Conservation (phyloP, 2,113 vertebrate genomes). For the Phasianus colchicus region DNA sequence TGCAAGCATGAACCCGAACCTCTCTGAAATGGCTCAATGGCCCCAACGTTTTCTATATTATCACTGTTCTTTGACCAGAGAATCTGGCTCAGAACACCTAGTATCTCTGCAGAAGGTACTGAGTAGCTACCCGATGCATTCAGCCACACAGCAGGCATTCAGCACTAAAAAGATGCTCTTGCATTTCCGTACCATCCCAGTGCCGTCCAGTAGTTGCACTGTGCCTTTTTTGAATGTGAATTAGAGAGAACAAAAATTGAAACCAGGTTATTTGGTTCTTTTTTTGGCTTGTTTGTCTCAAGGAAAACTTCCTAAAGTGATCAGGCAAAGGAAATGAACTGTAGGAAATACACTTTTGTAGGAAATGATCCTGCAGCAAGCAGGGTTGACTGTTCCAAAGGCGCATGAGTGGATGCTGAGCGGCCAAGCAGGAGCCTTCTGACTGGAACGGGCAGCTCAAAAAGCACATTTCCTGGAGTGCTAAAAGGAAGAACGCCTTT, state of each 20-base stretch:
- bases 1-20: not conserved
- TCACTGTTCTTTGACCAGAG: not conserved
- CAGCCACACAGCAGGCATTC: not conserved
- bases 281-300: not conserved
- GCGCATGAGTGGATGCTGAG: not conserved
- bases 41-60: not conserved
- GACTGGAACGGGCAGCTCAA: not conserved
- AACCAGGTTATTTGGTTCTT: not conserved
- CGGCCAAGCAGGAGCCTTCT: not conserved
- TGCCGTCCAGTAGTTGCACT: not conserved
- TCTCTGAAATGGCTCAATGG: not conserved
- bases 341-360: not conserved
- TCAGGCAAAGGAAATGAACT: not conserved
- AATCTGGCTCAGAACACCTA: fast-evolving
- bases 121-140: not conserved
- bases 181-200: not conserved
- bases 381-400: not conserved
- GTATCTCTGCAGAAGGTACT: not conserved
- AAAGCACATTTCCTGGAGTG: not conserved
- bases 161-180: no score
- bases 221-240: not conserved
- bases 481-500: not conserved
- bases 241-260: not conserved
- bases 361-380: not conserved
- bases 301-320: not conserved